These are phyloP conservation scores for Craniophora ligustri DNA, from an alignment of 2,888 invertebrate species.

Conservation along the genomic window DNA sequence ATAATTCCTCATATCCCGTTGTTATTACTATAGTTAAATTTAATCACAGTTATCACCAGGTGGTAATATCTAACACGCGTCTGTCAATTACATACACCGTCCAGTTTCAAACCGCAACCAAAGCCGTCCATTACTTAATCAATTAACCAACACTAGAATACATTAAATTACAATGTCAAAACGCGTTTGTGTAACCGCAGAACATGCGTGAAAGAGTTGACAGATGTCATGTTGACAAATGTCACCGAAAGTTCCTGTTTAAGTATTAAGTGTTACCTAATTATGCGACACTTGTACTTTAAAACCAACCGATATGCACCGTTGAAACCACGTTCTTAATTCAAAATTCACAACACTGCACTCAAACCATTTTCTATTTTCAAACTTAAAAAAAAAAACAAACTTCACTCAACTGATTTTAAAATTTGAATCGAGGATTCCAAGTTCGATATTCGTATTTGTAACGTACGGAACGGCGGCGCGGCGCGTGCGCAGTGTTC, in stretches of 20 bases:
- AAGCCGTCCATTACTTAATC: slow-evolving; percentile 61
- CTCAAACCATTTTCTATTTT: slow-evolving; percentile 14
- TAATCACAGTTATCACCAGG: slow-evolving; percentile 39
- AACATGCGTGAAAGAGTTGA: slow-evolving; percentile 48
- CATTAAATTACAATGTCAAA: slow-evolving; percentile 60
- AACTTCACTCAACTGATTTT: slow-evolving; percentile 31
- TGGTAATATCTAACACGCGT: slow-evolving; percentile 36
- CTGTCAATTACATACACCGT: slow-evolving; percentile 48
- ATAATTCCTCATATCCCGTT: neutral
- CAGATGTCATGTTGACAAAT: slow-evolving; percentile 48
- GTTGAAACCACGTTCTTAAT: slow-evolving; percentile 29
- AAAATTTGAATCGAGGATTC: slow-evolving; percentile 50
- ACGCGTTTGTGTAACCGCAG: slow-evolving; percentile 46
- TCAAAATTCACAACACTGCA: slow-evolving; percentile 46
- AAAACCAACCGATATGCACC: slow-evolving; percentile 50
- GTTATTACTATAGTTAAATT: slow-evolving; percentile 21
- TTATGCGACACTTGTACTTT: slow-evolving; percentile 16
- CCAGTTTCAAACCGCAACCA: slow-evolving; percentile 37
- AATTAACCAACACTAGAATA: slow-evolving; percentile 61
- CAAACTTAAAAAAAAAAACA: slow-evolving; percentile 16
- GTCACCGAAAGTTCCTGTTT: slow-evolving; percentile 39
- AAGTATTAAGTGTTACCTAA: slow-evolving; percentile 21
- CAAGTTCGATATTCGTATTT: slow-evolving; percentile 58
- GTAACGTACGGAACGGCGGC: slow-evolving; percentile 39
- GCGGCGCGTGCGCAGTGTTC: slow-evolving; percentile 82